phyloP scores from a whole-genome alignment of 2,888 invertebrate genomes.

The Athalia circularis region DNA sequence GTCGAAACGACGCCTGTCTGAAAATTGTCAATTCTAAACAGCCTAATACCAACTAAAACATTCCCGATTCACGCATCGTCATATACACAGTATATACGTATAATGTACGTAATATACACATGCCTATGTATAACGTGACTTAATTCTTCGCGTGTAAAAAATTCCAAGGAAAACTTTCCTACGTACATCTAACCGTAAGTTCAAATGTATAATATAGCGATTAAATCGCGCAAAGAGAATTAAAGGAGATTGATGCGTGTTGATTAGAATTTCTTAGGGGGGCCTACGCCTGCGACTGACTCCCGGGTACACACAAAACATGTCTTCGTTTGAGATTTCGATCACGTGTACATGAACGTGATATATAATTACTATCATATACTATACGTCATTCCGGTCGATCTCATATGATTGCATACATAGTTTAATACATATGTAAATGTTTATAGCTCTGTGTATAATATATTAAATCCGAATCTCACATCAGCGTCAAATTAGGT shows the following conservation, averaged over 20 bases:
- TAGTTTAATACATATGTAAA: too few relatives aligned
- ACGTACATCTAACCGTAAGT: not conserved
- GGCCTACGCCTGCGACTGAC: not conserved
- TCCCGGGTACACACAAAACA: constrained; percentile 1
- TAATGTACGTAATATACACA: constrained; percentile 1
- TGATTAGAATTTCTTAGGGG: not conserved
- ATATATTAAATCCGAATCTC: too few relatives aligned
- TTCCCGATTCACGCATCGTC: not conserved
- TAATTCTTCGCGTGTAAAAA: too few relatives aligned
- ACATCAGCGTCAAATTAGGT: too few relatives aligned
- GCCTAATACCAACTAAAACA: not conserved
- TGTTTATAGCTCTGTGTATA: too few relatives aligned
- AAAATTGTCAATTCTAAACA: not conserved
- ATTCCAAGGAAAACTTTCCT: too few relatives aligned
- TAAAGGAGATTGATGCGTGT: not conserved
- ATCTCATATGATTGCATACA: too few relatives aligned
- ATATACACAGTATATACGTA: not conserved
- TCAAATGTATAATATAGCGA: not conserved
- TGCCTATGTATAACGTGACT: too few relatives aligned
- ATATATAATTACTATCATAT: not conserved
- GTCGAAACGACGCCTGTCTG: too few relatives aligned
- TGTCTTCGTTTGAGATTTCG: constrained; percentile 10
- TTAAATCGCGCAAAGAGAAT: not conserved
- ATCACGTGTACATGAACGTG: constrained; percentile 23
- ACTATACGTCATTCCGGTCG: not conserved